Conservation (phyloP, 2,797 vertebrate species). For the Sparus aurata region DNA sequence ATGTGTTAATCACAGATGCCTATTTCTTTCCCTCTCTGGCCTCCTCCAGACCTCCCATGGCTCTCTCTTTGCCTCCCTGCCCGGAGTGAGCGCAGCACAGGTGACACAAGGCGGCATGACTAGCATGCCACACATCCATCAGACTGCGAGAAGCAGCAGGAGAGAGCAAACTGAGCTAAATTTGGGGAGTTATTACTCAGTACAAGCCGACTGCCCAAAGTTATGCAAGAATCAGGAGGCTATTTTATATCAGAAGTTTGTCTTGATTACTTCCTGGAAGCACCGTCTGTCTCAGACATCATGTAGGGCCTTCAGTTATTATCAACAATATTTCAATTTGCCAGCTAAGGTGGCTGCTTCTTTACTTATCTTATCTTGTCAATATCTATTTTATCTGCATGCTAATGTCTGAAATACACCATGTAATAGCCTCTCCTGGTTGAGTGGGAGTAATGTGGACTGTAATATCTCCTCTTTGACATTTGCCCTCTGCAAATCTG, state of each 20-base stretch:
- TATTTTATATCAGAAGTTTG: constrained; percentile 48
- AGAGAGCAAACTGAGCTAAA: constrained; percentile 67
- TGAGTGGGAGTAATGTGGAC: constrained; percentile 74
- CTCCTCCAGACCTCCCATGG: constrained; percentile 75
- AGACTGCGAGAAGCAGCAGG: constrained; percentile 67
- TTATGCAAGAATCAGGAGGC: constrained; percentile 60
- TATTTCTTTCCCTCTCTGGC: constrained; percentile 62
- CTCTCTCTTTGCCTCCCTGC: constrained; percentile 60
- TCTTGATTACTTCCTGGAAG: neutral
- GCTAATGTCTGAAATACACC: constrained; percentile 57
- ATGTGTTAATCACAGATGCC: constrained; percentile 81
- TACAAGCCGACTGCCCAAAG: constrained; percentile 56
- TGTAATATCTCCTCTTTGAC: constrained; percentile 79
- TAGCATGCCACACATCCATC: constrained; percentile 67
- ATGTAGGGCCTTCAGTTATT: constrained; percentile 26
- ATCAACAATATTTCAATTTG: constrained; percentile 40
- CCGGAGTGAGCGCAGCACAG: constrained; percentile 60
- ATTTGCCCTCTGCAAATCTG: constrained; percentile 69
- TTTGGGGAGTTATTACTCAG: constrained; percentile 67
- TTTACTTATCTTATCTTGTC: constrained; percentile 44
- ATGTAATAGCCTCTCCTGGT: constrained; percentile 38
- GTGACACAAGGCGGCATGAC: constrained; percentile 76
- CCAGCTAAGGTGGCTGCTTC: constrained; percentile 33
- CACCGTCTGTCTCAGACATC: constrained; percentile 33
- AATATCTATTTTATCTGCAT: constrained; percentile 59